Percentiles rank a stretch among this genome's conserved stretches.
Evolutionary conservation across 2,113 vertebrate genomes (phyloP).

Genomic region (Orthonyx spaldingii): DNA sequence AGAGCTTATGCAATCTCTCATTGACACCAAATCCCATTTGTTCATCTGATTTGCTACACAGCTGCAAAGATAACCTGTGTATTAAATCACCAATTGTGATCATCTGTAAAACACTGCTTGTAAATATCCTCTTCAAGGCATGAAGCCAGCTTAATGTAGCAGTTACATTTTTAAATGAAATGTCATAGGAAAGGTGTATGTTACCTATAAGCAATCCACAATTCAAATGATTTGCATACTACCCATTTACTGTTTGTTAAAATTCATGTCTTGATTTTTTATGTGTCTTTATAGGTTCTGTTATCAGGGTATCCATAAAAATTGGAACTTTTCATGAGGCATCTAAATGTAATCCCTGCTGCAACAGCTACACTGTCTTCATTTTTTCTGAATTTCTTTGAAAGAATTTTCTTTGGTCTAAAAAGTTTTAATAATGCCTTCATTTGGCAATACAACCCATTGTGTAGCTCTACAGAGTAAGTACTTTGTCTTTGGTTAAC

Average conservation of each 20-base stretch:
- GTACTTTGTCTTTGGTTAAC: background rate
- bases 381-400: background rate
- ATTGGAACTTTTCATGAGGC: background rate
- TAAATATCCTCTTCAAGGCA: background rate
- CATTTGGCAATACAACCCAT: background rate
- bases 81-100: background rate
- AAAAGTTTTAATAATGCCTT: background rate
- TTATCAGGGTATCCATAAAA: background rate
- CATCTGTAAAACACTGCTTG: background rate
- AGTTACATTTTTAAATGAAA: background rate
- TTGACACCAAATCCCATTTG: background rate
- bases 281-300: background rate
- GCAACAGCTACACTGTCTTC: background rate
- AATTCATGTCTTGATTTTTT: background rate
- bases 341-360: background rate
- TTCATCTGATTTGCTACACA: background rate
- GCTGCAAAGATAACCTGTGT: background rate
- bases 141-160: background rate
- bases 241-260: background rate
- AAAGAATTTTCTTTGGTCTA: background rate
- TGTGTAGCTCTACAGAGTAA: background rate
- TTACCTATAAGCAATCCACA: background rate
- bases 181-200: background rate
- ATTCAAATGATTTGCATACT: background rate
- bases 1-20: background rate